phyloP scores from a whole-genome alignment of 1,140 invertebrate genomes.

The Aphis craccivora region DNA sequence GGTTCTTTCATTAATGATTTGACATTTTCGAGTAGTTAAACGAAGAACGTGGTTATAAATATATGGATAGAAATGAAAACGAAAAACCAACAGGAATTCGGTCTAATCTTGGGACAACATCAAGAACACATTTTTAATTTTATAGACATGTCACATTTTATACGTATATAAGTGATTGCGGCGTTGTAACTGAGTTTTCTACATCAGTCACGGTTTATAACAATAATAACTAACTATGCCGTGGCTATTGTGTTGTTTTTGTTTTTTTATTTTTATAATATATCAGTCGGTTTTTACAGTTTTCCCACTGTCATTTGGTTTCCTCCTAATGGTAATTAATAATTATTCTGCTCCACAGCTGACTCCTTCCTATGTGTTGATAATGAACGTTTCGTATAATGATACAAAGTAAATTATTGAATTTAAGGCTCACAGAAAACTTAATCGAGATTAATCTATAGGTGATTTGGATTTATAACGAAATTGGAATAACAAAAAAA shows the following conservation, averaged over 20 bases:
- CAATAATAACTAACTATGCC: background rate
- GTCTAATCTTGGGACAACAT: background rate
- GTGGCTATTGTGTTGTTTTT: background rate
- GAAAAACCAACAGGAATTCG: background rate
- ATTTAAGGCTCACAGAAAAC: background rate
- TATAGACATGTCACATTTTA: background rate
- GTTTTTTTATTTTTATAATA: background rate
- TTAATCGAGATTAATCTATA: background rate
- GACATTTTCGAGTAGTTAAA: background rate
- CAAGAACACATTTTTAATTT: conserved; percentile 7
- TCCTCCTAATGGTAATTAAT: background rate
- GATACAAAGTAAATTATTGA: too few species aligned
- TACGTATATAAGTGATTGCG: background rate
- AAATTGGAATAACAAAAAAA: background rate
- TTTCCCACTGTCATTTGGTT: background rate
- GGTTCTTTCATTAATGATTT: background rate
- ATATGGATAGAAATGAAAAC: background rate
- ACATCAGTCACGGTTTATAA: background rate
- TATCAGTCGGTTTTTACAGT: background rate
- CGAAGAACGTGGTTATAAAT: background rate
- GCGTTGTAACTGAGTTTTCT: background rate
- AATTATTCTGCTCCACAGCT: background rate
- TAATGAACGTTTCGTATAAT: background rate
- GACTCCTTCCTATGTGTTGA: background rate
- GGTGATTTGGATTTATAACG: background rate